These are phyloP conservation scores for Caenorhabditis parvicauda DNA, from an alignment of 2,888 invertebrate genomes.

Conservation along the genomic window DNA sequence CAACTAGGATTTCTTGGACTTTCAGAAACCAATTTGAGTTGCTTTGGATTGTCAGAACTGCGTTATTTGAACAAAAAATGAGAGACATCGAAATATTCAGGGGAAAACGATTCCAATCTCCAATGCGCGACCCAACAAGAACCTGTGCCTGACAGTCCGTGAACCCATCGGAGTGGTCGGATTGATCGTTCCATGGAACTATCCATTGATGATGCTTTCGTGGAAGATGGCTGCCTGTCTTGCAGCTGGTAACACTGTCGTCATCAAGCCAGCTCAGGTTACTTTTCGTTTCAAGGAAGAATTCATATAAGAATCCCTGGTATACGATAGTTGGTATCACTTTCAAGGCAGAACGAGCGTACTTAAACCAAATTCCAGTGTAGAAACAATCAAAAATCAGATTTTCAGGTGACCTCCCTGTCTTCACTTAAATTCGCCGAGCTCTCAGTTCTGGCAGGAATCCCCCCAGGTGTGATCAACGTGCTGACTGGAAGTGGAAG, in stretches of 20 bases:
- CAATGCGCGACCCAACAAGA: constrained; percentile 85
- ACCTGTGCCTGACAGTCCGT: constrained; percentile 81
- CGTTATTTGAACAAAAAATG: no score
- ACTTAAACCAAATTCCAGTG: background rate
- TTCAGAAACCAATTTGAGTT: background rate
- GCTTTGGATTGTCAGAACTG: no score
- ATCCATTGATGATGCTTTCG: constrained; percentile 95
- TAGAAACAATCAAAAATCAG: background rate
- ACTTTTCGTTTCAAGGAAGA: no score
- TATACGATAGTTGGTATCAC: no score
- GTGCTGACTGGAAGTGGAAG: constrained; percentile 71
- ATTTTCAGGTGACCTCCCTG: constrained; percentile 74
- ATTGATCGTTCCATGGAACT: constrained; percentile 93
- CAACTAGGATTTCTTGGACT: no score
- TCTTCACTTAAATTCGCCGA: constrained; percentile 94
- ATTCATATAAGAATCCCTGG: background rate
- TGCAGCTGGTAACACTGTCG: constrained; percentile 91
- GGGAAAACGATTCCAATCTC: constrained; percentile 87
- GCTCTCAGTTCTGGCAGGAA: constrained; percentile 82
- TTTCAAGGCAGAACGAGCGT: background rate
- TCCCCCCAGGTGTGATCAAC: constrained; percentile 91
- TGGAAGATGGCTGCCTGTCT: constrained; percentile 98
- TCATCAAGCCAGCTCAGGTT: constrained; percentile 84
- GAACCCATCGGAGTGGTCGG: constrained; percentile 76
- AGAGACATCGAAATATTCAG: constrained; percentile 45